Percentiles rank a stretch among this genome's conserved stretches.
Evolutionary conservation across 2,888 invertebrate genomes (phyloP).

Genomic region (Oscheius sp.): DNA sequence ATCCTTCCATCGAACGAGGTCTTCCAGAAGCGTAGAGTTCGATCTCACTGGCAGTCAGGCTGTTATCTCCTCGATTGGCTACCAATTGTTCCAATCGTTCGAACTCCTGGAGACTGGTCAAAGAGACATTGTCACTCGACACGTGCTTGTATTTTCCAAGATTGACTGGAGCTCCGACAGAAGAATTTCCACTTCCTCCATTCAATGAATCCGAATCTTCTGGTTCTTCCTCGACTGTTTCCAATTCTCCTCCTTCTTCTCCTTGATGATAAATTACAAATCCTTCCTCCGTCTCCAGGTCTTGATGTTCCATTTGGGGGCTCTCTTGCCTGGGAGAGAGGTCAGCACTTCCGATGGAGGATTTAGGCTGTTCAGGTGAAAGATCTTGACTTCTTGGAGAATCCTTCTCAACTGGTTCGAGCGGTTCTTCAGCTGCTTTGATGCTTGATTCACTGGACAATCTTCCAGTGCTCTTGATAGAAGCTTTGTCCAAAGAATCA

Average conservation of each 20-base stretch:
- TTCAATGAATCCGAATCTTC: slow-evolving; percentile 59
- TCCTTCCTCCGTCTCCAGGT: slow-evolving; percentile 32
- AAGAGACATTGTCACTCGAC: slow-evolving; percentile 59
- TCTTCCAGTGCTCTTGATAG: slow-evolving; percentile 18
- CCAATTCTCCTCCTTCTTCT: slow-evolving; percentile 35
- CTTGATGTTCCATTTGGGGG: slow-evolving; percentile 18
- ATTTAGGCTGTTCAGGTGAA: slow-evolving; percentile 27
- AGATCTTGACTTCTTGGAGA: slow-evolving; percentile 2
- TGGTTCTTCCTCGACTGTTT: slow-evolving; percentile 63
- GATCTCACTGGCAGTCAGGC: slow-evolving; percentile 59
- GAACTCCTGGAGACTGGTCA: slow-evolving; percentile 67
- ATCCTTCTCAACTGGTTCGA: slow-evolving; percentile 15
- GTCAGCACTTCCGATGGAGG: too few species aligned
- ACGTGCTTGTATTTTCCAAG: slow-evolving; percentile 55
- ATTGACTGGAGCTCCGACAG: slow-evolving; percentile 48
- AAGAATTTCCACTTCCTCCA: slow-evolving; percentile 50
- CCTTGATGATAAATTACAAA: slow-evolving; percentile 45
- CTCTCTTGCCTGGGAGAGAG: neutral
- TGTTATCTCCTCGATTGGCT: slow-evolving; percentile 52
- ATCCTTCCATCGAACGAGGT: slow-evolving; percentile 55
- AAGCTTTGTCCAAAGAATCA: slow-evolving; percentile 39
- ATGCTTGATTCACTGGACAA: neutral
- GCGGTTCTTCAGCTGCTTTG: slow-evolving; percentile 1
- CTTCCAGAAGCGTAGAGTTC: slow-evolving; percentile 53
- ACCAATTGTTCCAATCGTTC: slow-evolving; percentile 67